phyloP scores from a whole-genome alignment of 2,113 vertebrate species.

The Anser brachyrhynchus region DNA sequence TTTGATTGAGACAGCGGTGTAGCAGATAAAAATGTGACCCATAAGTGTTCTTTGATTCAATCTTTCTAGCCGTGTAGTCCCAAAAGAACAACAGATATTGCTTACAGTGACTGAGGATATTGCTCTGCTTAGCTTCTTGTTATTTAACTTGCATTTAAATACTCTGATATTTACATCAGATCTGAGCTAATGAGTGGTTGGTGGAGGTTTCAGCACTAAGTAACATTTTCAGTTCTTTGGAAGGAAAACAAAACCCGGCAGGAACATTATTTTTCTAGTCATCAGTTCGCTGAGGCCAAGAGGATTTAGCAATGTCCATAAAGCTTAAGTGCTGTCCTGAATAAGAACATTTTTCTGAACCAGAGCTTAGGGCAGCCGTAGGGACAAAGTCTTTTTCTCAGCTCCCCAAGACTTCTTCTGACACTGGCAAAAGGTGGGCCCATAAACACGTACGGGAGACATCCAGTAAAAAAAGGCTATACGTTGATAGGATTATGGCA shows the following conservation, averaged over 20 bases:
- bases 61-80: not conserved
- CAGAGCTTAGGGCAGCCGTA: not conserved
- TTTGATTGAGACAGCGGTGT: not conserved
- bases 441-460: not conserved
- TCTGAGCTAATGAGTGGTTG: not conserved
- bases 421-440: not conserved
- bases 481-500: not conserved
- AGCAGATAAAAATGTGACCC: constrained; percentile 13
- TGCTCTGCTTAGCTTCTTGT: not conserved
- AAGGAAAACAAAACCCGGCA: not conserved
- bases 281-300: not conserved
- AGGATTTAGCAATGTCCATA: not conserved
- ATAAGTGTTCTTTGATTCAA: constrained; percentile 13
- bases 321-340: not conserved
- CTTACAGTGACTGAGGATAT: not conserved
- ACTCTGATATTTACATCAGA: constrained; percentile 23
- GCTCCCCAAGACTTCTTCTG: not conserved
- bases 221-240: not conserved
- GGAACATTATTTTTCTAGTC: not conserved
- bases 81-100: not conserved
- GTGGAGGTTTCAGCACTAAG: not conserved
- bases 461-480: not conserved
- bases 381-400: not conserved
- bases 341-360: not conserved
- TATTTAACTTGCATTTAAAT: constrained; percentile 30